phyloP scores from a whole-genome alignment of 2,113 vertebrate species.

The Eubucco bourcierii region DNA sequence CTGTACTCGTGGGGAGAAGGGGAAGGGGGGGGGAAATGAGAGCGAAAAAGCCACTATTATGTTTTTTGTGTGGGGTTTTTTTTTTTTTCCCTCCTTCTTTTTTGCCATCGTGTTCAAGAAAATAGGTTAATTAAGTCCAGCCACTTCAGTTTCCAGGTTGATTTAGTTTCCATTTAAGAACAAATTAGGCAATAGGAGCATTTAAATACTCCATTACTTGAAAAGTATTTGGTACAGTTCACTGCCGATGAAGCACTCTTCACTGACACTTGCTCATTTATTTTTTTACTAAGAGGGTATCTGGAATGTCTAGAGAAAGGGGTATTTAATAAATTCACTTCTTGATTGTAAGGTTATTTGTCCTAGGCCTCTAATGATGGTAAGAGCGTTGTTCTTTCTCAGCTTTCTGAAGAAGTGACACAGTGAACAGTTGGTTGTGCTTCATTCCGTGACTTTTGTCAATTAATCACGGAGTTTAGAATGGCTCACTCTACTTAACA shows the following conservation, averaged over 20 bases:
- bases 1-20: no score
- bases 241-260: background rate
- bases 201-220: background rate
- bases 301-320: background rate
- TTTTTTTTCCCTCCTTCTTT: background rate
- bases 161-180: background rate
- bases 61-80: background rate
- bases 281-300: background rate
- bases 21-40: background rate
- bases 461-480: slow-evolving; percentile 3
- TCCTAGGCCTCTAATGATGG: background rate
- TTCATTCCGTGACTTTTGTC: background rate
- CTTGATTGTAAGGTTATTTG: background rate
- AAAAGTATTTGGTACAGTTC: background rate
- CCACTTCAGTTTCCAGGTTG: background rate
- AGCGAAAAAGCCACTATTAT: background rate
- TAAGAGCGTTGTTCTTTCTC: background rate
- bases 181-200: background rate
- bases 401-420: background rate
- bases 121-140: slow-evolving; percentile 33
- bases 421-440: background rate
- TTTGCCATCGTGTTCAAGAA: background rate
- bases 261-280: background rate
- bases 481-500: slow-evolving; percentile 27
- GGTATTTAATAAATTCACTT: background rate